These are phyloP conservation scores for Crenichthys baileyi DNA, from an alignment of 2,797 vertebrate genomes.

Conservation along the genomic window DNA sequence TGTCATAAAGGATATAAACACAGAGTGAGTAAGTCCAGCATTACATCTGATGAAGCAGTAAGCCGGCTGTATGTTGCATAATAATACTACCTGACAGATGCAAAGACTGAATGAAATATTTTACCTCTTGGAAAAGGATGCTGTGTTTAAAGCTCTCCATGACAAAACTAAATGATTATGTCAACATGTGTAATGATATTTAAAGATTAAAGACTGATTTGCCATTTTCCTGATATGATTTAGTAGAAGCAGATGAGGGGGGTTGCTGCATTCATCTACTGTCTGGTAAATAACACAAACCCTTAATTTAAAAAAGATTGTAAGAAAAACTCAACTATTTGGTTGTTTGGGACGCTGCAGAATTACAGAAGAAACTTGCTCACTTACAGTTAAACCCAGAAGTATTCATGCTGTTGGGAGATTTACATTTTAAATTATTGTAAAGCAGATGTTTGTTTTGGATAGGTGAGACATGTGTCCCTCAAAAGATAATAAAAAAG, in stretches of 20 bases:
- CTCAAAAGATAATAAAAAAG: too few relatives aligned
- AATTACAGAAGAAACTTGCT: too few relatives aligned
- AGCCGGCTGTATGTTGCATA: slow-evolving; percentile 41
- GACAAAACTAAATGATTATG: slow-evolving; percentile 35
- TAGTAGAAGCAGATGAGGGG: slow-evolving; percentile 19
- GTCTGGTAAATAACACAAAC: neutral
- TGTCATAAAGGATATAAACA: slow-evolving; percentile 47
- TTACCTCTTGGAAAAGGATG: neutral
- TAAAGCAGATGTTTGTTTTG: too few relatives aligned
- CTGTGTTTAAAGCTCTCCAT: slow-evolving; percentile 18
- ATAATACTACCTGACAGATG: slow-evolving; percentile 59
- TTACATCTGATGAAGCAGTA: slow-evolving; percentile 47
- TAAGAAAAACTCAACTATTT: too few relatives aligned
- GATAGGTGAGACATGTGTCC: too few relatives aligned
- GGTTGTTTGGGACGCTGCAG: too few relatives aligned
- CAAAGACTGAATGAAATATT: slow-evolving; percentile 17
- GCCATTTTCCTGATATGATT: slow-evolving; percentile 38
- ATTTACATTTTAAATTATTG: too few relatives aligned
- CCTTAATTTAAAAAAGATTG: neutral
- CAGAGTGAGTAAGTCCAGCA: slow-evolving; percentile 18
- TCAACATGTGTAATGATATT: slow-evolving; percentile 30
- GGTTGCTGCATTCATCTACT: slow-evolving; percentile 1
- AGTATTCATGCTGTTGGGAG: too few relatives aligned
- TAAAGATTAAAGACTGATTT: slow-evolving; percentile 15
- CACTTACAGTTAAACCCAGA: too few relatives aligned